Evolutionary conservation across 2,888 invertebrate species (phyloP), one percentile per base, ranked within the genome.

Genomic region (Megalurothrips usitatus): DNA sequence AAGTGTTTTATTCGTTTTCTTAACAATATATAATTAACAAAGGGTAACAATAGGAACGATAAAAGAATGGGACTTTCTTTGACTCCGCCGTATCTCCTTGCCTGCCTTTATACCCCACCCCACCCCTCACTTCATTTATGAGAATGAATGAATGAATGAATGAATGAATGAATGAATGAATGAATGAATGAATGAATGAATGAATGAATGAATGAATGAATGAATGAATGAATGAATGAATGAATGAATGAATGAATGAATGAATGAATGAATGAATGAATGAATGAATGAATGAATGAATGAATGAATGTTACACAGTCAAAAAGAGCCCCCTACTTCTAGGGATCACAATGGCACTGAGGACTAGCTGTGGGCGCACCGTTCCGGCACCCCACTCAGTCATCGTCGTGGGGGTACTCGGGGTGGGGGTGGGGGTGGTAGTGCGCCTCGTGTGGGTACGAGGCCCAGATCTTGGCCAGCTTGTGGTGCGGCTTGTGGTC

Each of bases 401-500:
- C 68, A 26, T 75, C 68, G 68, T 75, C 68, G 68, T 26, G 68
- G 68, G 68, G 68, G 68, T 75, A 75, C 23, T 75, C 9, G 11
- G 68, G 68, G 68, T 75, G 68, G 68, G 68, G 68, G 68, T 75
- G 68, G 68, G 68, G 26, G 26, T 75, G 68, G 26, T n/a, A 75
- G 68, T 26, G 23, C 1, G 23, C 23, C 9, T 75, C 23, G 68
- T n/a, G 68, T 1, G n/a, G 68, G 26, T 23, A 26, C 26, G 12
- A 75, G 68, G n/a, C 23, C 58, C n/a, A 17, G 58, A 19, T 0
- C 58, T 58, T 58, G 17, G 17, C 58, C 58, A n/a, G 58, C 58
- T n/a, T 17, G 68, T 23, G 12, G 68, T 75, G 23, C 23, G 12
- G n/a, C 23, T 75, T 26, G 26, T 12, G 68, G 10, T 23, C 68